These are phyloP conservation scores for Nerophis ophidion DNA, from an alignment of 2,113 vertebrate genomes.

Conservation along the genomic window DNA sequence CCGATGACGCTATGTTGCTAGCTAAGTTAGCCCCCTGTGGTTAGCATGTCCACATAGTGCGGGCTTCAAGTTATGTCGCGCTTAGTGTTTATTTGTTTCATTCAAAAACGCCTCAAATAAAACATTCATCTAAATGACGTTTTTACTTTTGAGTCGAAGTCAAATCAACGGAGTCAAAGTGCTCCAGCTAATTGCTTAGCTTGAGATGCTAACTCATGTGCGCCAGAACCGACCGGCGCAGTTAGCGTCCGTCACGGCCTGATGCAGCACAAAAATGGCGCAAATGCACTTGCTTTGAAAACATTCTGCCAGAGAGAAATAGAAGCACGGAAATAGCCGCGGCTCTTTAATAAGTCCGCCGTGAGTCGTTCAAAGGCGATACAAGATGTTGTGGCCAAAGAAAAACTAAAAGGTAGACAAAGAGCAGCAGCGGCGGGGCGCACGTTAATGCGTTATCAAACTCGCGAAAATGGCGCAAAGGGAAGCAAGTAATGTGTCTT, in stretches of 20 bases:
- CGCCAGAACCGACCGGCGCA: slow-evolving; percentile 60
- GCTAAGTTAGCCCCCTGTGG: slow-evolving; percentile 13
- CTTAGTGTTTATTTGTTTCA: background rate
- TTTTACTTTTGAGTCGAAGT: too few relatives aligned
- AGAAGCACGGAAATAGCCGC: background rate
- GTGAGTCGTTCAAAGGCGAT: background rate
- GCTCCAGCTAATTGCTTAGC: slow-evolving; percentile 13
- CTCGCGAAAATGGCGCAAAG: slow-evolving; percentile 66
- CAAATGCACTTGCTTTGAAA: slow-evolving; percentile 56
- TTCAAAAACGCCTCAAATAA: too few relatives aligned
- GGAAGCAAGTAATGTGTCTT: slow-evolving; percentile 43
- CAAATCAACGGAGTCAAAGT: too few relatives aligned
- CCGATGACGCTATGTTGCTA: slow-evolving; percentile 20
- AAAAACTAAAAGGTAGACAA: slow-evolving; percentile 54
- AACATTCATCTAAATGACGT: too few relatives aligned
- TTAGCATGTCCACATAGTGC: background rate
- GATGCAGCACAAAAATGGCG: slow-evolving; percentile 64
- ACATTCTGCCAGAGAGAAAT: slow-evolving; percentile 16
- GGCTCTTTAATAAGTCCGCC: too few relatives aligned
- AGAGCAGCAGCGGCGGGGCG: slow-evolving; percentile 50
- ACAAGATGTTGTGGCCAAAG: background rate
- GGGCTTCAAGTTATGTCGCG: background rate
- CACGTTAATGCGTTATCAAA: slow-evolving; percentile 7
- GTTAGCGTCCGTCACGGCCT: slow-evolving; percentile 65
- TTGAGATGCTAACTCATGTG: slow-evolving; percentile 58